Base-by-base conservation (phyloP, 1,140 invertebrate species). In the Leguminivora glycinivorella region DNA sequence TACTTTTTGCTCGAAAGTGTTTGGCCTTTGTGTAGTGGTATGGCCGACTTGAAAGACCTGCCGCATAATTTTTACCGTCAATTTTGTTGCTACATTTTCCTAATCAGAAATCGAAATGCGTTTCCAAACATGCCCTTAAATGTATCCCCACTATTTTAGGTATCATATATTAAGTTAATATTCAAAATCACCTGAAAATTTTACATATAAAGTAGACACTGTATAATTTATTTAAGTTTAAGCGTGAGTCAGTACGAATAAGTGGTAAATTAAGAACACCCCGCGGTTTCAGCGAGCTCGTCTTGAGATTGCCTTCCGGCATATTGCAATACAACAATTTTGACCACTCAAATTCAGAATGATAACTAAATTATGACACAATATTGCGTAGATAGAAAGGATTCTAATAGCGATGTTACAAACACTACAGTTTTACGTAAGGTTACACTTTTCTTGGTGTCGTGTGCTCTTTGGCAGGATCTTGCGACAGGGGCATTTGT, bases 391-490 rank as follows among this genome's bases (percentile, higher is more conserved):
- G 58, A 63, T 34, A 29, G 58, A 63, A 63, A 31, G 58, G 58
- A 63, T 29, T 63, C 58, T 17, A 63, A 63, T 63, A 63, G 58
- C 58, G 58, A 66, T 72, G 69, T 71, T 74, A 72, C n/a, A n/a
- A n/a, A n/a, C n/a, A n/a, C 69, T 75, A 63, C 47, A 74, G 22
- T 43, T 79, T 81, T 79, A 75, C 73, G 73, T 76, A 80, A 82
- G 40, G 47, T 14, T 72, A 72, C 68, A 38, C 19, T 52, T 43
- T 43, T 43, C 47, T 74, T 72, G 25, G 58, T 73, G 52, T 76
- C 74, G 63, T 67, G 67, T 70, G 68, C 67, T 40, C 60, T 63
- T 63, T 34, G 58, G 25, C 58, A 63, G 58, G 56, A 40, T 52
- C 72, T 77, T 77, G 73, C 72, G 70, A 75, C 74, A 79, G 68